A percentile compares a stretch with the other conserved stretches of the same genome.
Evolutionary conservation across 1,140 invertebrate species (phyloP).

Genomic region (Hyles euphorbiae): DNA sequence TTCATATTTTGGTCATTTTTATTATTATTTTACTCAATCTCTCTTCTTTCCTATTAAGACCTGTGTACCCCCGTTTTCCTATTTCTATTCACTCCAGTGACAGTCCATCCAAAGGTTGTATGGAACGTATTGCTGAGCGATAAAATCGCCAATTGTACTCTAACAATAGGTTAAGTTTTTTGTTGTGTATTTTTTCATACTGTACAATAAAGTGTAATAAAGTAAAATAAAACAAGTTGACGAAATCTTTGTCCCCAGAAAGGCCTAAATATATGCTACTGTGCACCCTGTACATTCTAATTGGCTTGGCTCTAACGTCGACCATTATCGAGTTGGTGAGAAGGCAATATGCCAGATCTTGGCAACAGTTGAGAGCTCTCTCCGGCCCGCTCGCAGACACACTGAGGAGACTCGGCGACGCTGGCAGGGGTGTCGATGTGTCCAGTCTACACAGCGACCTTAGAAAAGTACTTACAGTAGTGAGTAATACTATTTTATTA

Average conservation of each 20-base stretch:
- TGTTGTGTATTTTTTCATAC: neutral
- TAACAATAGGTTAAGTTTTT: too few relatives aligned
- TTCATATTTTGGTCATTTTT: too few relatives aligned
- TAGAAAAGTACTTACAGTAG: conserved; percentile 79
- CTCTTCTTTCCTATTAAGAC: too few relatives aligned
- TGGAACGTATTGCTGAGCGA: too few relatives aligned
- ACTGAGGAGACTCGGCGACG: conserved; percentile 83
- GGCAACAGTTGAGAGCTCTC: conserved; percentile 86
- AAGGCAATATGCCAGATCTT: conserved; percentile 89
- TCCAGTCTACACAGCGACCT: conserved; percentile 81
- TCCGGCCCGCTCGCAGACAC: conserved; percentile 88
- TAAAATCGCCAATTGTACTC: too few relatives aligned
- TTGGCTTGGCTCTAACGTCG: conserved; percentile 94
- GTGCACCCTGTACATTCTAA: conserved; percentile 93
- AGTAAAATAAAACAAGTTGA: neutral
- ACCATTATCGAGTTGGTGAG: conserved; percentile 95
- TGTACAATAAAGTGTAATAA: too few relatives aligned
- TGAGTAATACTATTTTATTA: conserved; percentile 48
- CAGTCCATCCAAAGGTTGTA: too few relatives aligned
- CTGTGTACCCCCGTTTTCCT: too few relatives aligned
- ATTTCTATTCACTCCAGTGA: too few relatives aligned
- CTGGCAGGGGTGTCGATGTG: conserved; percentile 82
- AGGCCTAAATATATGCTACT: conserved; percentile 91
- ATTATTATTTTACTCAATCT: too few relatives aligned
- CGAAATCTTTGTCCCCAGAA: conserved; percentile 73